Evolutionary conservation across 2,888 invertebrate species (phyloP), one percentile per base, ranked within the genome.

Genomic region (Andrena praecox): DNA sequence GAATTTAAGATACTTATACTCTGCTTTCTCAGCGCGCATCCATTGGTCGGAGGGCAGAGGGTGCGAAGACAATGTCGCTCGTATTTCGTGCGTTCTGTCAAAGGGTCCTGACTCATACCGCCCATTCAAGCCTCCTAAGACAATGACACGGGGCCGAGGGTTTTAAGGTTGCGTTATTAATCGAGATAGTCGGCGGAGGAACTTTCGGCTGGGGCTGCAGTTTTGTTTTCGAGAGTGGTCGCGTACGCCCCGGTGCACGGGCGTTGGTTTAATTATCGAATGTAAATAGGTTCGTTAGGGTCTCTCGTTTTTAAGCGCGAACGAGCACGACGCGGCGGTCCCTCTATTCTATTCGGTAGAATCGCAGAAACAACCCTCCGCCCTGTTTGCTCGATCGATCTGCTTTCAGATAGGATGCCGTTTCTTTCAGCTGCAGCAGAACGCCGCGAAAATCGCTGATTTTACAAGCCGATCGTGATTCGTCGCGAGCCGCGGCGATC

Each of bases 251-350:
- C 63, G 60, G 24, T 56, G 72, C 72, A 59, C 31, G 69, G 80
- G 62, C 60, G 76, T 77, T 79, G 81, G 84, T 89, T 91, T 89
- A 89, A 90, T 91, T 90, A 90, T 91, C 90, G 86, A 87, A 91
- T 90, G 91, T 88, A 91, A 91, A 91, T 90, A 85, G 87, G 90
- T 89, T 91, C 90, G 91, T 91, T 90, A 91, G 88, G 84, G 50
- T 77, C n/a, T 56, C 24, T 79, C 77, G 85, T 87, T 90, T 89
- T 89, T 83, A 74, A 88, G 86, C 81, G 64, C 24, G 10, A 29
- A 8, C 48, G 56, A 59, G 16, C 67, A 24, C n/a, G 29, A 4
- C 10, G 52, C 35, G 6, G 6, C 24, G n/a, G n/a, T 52, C 52
- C 52, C 52, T 52, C 52, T 20, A 8, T 52, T 20, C 52, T 20